These are phyloP conservation scores for Daktulosphaira vitifoliae DNA, from an alignment of 1,140 invertebrate genomes.

Conservation along the genomic window DNA sequence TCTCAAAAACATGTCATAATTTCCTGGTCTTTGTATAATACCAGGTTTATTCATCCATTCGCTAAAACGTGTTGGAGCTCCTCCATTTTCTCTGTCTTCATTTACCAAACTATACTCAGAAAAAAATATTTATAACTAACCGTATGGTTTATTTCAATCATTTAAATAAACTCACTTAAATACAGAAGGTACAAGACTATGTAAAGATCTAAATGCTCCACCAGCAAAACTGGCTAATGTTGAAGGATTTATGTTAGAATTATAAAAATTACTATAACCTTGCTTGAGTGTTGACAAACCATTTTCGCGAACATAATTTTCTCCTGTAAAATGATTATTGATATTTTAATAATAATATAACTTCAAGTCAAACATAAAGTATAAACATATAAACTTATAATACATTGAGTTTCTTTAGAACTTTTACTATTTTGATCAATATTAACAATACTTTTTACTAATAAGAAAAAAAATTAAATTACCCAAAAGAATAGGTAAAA, in stretches of 20 bases:
- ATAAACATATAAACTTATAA: no score
- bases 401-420: no score
- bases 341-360: no score
- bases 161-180: slow-evolving; percentile 40
- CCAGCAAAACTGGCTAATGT: slow-evolving; percentile 56
- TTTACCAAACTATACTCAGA: slow-evolving; percentile 33
- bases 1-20: slow-evolving; percentile 42
- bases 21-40: slow-evolving; percentile 34
- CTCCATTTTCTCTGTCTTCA: slow-evolving; percentile 28
- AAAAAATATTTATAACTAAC: neutral
- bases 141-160: no score
- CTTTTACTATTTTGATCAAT: no score
- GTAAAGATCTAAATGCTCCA: slow-evolving; percentile 55
- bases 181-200: slow-evolving; percentile 49
- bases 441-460: no score
- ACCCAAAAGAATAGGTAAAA: slow-evolving; percentile 55
- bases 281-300: slow-evolving; percentile 21
- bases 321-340: no score
- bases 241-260: slow-evolving; percentile 52
- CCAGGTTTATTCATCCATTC: slow-evolving; percentile 35
- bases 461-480: no score
- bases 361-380: no score
- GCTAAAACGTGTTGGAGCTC: slow-evolving; percentile 26
- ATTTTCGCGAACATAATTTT: slow-evolving; percentile 18
- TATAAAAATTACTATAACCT: slow-evolving; percentile 48